Evolutionary conservation across 2,888 invertebrate genomes (phyloP).

Genomic region (Mesochorus sp.): DNA sequence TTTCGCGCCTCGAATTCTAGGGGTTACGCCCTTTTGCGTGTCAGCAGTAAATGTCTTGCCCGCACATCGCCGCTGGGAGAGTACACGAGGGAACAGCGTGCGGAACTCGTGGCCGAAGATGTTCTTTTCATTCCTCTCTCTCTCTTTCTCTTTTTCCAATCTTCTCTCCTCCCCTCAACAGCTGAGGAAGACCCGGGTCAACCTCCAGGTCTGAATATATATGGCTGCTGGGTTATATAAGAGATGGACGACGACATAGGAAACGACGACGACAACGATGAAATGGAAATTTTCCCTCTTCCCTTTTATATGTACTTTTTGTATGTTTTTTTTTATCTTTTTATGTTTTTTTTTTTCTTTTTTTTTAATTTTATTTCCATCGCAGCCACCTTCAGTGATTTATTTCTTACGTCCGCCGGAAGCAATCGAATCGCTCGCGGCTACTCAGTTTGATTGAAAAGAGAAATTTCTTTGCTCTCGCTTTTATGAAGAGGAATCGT

Average conservation of each 20-base stretch:
- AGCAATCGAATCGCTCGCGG: background rate
- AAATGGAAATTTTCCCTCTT: constrained; percentile 32
- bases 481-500: no score
- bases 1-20: background rate
- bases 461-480: background rate
- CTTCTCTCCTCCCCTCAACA: constrained; percentile 4
- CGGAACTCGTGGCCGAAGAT: constrained; percentile 31
- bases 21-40: background rate
- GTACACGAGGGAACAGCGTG: constrained; percentile 37
- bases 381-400: background rate
- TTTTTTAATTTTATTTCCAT: no score
- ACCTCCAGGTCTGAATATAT: no score
- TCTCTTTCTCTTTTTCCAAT: constrained; percentile 20
- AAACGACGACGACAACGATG: constrained; percentile 9
- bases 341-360: no score
- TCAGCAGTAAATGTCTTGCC: background rate
- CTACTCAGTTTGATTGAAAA: background rate
- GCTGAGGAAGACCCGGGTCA: constrained; percentile 52
- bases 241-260: background rate
- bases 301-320: constrained; percentile 5
- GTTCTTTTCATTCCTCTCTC: constrained; percentile 11
- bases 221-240: constrained; percentile 11
- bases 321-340: no score
- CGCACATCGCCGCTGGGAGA: constrained; percentile 17
- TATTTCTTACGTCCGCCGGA: background rate